phyloP scores from a whole-genome alignment of 1,140 invertebrate genomes.

The Asbolus verrucosus region DNA sequence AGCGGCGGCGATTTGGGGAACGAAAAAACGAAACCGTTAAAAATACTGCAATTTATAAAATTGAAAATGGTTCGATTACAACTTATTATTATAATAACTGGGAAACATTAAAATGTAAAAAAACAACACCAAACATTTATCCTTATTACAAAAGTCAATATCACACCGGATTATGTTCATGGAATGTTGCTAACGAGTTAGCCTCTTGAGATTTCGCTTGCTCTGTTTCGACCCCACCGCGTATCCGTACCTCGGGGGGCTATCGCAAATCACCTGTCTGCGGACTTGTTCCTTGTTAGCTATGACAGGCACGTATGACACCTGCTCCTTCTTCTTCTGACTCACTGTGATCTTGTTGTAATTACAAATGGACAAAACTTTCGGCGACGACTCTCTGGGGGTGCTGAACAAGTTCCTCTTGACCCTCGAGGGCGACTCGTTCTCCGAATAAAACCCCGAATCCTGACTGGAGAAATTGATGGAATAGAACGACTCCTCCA shows the following conservation, averaged over 20 bases:
- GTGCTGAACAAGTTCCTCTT: constrained; percentile 50
- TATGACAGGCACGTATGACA: constrained; percentile 6
- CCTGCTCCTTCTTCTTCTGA: constrained; percentile 16
- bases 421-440: constrained; percentile 45
- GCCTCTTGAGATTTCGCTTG: constrained; percentile 56
- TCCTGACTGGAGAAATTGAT: constrained; percentile 18
- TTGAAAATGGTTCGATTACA: constrained; percentile 15
- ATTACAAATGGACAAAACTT: constrained; percentile 27
- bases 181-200: constrained; percentile 47
- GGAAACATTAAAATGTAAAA: background rate
- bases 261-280: background rate
- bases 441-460: constrained; percentile 27
- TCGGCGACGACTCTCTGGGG: background rate
- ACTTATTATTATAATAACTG: background rate
- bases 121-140: background rate
- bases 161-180: constrained; percentile 10
- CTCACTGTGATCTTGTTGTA: constrained; percentile 29
- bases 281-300: constrained; percentile 1
- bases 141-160: background rate
- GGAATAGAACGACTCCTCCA: constrained; percentile 10
- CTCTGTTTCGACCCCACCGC: constrained; percentile 55
- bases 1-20: background rate
- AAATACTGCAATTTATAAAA: constrained; percentile 25
- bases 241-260: constrained; percentile 4
- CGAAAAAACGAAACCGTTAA: too few relatives aligned